These are phyloP conservation scores for Pachliopta kotzebuea DNA, from an alignment of 2,888 invertebrate species.

Conservation along the genomic window DNA sequence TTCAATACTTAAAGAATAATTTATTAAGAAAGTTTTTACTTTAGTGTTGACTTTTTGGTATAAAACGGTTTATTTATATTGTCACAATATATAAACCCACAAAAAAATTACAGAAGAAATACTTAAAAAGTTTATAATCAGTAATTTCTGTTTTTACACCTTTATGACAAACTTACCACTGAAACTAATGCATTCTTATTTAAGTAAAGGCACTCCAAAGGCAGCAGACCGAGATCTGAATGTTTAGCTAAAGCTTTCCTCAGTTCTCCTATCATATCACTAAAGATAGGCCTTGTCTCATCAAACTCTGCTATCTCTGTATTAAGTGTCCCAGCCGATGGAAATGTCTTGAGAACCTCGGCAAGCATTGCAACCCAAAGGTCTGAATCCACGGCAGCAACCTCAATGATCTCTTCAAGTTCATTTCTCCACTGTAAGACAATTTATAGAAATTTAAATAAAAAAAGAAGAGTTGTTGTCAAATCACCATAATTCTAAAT, in stretches of 20 bases:
- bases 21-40: no score
- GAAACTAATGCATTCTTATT: constrained; percentile 95
- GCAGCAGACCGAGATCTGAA: constrained; percentile 92
- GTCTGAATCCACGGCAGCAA: constrained; percentile 95
- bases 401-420: constrained; percentile 95
- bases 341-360: constrained; percentile 96
- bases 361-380: constrained; percentile 98
- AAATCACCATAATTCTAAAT: not conserved
- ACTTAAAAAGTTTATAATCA: no score
- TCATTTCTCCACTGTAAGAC: constrained; percentile 93
- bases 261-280: constrained; percentile 93
- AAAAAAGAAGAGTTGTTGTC: not conserved
- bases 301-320: constrained; percentile 93
- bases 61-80: no score
- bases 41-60: no score
- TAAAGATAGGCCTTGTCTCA: constrained; percentile 93
- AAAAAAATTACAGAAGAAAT: no score
- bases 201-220: constrained; percentile 97
- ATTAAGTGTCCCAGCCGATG: constrained; percentile 93
- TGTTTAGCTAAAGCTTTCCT: constrained; percentile 91
- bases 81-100: no score
- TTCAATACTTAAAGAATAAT: no score
- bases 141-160: no score
- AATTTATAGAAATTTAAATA: not conserved
- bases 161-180: constrained; percentile 81